Conservation (phyloP, 2,797 vertebrate genomes). For the Strix occidentalis region DNA sequence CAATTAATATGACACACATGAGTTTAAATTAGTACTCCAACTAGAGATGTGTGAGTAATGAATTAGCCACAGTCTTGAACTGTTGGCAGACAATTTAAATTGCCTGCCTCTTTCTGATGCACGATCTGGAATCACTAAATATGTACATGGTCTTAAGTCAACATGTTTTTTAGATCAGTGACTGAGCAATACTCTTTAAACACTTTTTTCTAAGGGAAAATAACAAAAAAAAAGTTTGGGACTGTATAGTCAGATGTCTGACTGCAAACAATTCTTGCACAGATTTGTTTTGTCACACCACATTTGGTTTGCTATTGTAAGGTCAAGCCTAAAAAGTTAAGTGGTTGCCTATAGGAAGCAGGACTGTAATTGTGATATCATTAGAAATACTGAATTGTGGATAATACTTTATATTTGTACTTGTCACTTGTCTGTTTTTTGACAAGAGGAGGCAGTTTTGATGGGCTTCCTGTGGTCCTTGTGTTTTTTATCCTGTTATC, state of each 20-base stretch:
- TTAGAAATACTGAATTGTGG: constrained; percentile 77
- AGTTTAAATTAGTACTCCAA: constrained; percentile 78
- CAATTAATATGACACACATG: constrained; percentile 76
- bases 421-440: constrained; percentile 77
- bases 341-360: constrained; percentile 52
- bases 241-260: constrained; percentile 54
- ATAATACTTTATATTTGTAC: constrained; percentile 75
- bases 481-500: constrained; percentile 81
- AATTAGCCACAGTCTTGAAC: constrained; percentile 76
- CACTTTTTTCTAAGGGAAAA: not conserved
- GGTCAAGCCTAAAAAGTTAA: constrained; percentile 62
- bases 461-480: constrained; percentile 78
- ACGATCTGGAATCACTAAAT: constrained; percentile 58
- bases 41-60: constrained; percentile 76
- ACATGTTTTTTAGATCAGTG: constrained; percentile 57
- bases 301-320: constrained; percentile 63
- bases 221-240: not conserved
- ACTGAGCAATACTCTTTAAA: constrained; percentile 9
- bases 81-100: constrained; percentile 74
- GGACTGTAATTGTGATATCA: constrained; percentile 71
- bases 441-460: constrained; percentile 78
- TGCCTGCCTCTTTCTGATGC: constrained; percentile 61
- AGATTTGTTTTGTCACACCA: constrained; percentile 63
- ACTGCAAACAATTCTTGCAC: constrained; percentile 58
- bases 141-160: constrained; percentile 16